Conservation (phyloP, 2,797 vertebrate genomes). For the Glyptemys insculpta region DNA sequence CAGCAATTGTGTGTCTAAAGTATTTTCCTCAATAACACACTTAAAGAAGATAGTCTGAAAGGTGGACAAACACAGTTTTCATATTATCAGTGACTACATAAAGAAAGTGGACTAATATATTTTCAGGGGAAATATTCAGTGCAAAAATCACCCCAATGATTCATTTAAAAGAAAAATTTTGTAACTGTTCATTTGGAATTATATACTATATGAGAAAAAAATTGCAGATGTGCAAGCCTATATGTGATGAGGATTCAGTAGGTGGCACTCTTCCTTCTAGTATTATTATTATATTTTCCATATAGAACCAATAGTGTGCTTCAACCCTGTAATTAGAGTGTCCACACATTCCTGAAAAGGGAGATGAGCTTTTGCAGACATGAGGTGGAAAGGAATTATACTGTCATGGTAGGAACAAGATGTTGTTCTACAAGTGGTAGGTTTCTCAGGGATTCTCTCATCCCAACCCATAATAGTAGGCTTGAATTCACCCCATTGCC, state of each 20-base stretch:
- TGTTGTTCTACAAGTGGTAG: neutral
- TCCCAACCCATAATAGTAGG: rapidly evolving
- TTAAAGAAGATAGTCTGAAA: neutral
- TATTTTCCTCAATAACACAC: neutral
- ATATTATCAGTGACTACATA: neutral
- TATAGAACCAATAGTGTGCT: neutral
- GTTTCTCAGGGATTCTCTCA: neutral
- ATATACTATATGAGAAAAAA: neutral
- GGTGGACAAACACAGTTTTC: neutral
- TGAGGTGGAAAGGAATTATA: neutral
- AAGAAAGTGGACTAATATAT: neutral
- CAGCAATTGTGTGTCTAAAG: neutral
- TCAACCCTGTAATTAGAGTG: neutral
- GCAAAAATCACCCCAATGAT: neutral
- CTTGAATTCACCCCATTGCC: neutral
- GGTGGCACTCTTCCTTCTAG: neutral
- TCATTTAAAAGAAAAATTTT: neutral
- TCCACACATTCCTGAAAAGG: neutral
- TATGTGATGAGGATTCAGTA: neutral
- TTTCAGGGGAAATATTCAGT: neutral
- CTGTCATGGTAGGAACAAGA: neutral
- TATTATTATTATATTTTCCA: neutral
- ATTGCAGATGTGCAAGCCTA: neutral
- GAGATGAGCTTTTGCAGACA: neutral
- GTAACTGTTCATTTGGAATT: neutral